These are phyloP conservation scores for Apostichopus parvimensis DNA, from an alignment of 35 echinoderm and acorn worm genomes.

Conservation along the genomic window DNA sequence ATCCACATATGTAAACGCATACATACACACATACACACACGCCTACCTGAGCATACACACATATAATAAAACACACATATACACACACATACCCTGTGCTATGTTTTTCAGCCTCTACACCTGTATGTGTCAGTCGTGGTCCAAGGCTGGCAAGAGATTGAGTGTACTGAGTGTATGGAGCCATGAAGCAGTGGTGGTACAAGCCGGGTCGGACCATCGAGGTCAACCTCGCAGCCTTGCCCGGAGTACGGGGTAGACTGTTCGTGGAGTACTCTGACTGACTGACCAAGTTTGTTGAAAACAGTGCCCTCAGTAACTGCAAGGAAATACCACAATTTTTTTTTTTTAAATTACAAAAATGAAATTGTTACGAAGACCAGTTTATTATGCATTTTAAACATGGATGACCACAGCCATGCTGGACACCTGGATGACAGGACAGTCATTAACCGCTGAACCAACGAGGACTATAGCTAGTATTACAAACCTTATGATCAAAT, in stretches of 20 bases:
- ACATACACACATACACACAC: neutral
- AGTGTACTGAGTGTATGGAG: slow-evolving; percentile 95
- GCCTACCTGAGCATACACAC: neutral
- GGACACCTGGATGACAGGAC: no score
- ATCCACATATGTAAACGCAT: neutral
- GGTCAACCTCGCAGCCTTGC: slow-evolving; percentile 90
- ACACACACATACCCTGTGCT: slow-evolving; percentile 60
- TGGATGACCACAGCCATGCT: no score
- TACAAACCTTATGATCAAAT: no score
- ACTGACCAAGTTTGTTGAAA: slow-evolving; percentile 93
- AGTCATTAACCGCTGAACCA: no score
- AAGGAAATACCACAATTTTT: neutral
- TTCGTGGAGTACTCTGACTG: slow-evolving; percentile 71
- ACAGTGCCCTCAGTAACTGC: slow-evolving; percentile 89
- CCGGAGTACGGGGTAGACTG: slow-evolving; percentile 63
- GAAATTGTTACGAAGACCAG: no score
- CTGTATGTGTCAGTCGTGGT: slow-evolving; percentile 66
- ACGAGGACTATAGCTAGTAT: no score
- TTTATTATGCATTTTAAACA: no score
- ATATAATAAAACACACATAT: neutral
- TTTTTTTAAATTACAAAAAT: no score
- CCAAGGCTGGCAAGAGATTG: slow-evolving; percentile 82
- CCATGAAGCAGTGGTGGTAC: slow-evolving; percentile 92
- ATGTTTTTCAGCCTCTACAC: slow-evolving; percentile 71
- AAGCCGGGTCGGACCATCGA: slow-evolving; percentile 89